phyloP scores from a whole-genome alignment of 2,888 invertebrate genomes.

The Calameuta idolon region DNA sequence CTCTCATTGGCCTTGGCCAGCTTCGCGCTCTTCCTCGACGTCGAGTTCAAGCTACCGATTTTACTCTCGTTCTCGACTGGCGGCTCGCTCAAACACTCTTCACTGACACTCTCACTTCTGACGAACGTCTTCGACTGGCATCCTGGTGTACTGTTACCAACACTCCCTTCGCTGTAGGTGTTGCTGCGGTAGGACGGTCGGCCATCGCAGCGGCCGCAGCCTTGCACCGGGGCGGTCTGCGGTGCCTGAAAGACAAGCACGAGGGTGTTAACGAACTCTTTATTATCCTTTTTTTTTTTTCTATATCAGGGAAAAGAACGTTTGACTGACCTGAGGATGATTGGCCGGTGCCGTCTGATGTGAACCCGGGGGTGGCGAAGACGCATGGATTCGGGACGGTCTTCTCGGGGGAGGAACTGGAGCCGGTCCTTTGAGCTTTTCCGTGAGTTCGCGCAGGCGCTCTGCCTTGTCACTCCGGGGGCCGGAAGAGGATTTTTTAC shows the following conservation, averaged over 20 bases:
- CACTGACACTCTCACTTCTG: slow-evolving; percentile 59
- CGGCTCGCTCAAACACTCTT: slow-evolving; percentile 50
- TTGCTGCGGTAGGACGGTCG: slow-evolving; percentile 48
- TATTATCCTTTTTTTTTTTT: background rate
- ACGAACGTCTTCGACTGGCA: slow-evolving; percentile 39
- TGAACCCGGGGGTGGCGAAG: slow-evolving; percentile 56
- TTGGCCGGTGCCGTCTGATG: slow-evolving; percentile 57
- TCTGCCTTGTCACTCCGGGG: slow-evolving; percentile 77
- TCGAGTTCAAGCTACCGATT: slow-evolving; percentile 13
- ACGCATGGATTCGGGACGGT: slow-evolving; percentile 59
- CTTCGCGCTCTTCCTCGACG: slow-evolving; percentile 29
- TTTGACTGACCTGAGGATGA: slow-evolving; percentile 68
- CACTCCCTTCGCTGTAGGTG: slow-evolving; percentile 54
- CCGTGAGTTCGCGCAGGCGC: slow-evolving; percentile 80
- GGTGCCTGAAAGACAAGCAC: slow-evolving; percentile 12
- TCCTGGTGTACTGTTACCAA: slow-evolving; percentile 20
- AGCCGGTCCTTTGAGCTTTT: slow-evolving; percentile 78
- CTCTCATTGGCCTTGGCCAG: slow-evolving; percentile 28
- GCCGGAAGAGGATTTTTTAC: slow-evolving; percentile 59
- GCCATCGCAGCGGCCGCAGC: slow-evolving; percentile 43
- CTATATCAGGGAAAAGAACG: background rate
- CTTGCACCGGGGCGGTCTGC: slow-evolving; percentile 8
- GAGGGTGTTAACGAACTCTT: background rate
- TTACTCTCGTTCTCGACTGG: slow-evolving; percentile 22
- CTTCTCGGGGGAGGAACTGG: slow-evolving; percentile 58